These are phyloP conservation scores for Betta splendens DNA, from an alignment of 2,797 vertebrate species.

Conservation along the genomic window DNA sequence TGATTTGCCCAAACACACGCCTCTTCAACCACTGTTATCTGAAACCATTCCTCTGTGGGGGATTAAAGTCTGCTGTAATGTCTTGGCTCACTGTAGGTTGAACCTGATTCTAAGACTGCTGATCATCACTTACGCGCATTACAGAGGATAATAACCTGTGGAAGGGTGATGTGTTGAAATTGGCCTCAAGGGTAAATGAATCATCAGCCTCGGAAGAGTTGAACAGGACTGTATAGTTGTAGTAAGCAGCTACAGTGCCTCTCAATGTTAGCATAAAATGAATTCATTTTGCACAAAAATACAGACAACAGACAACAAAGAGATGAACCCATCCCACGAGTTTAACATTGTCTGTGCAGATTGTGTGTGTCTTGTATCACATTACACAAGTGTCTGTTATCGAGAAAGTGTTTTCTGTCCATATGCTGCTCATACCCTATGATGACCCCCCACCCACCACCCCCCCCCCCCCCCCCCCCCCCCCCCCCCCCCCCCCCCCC, in stretches of 20 bases:
- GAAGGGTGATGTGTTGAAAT: constrained; percentile 1
- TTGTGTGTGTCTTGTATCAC: constrained; percentile 1
- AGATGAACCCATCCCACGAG: too few relatives aligned
- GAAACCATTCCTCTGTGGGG: constrained; percentile 15
- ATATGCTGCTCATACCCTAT: constrained; percentile 17
- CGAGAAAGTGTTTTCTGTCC: constrained; percentile 47
- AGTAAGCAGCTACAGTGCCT: neutral
- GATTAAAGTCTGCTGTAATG: constrained; percentile 41
- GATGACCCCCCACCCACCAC: constrained; percentile 31
- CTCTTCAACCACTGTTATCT: constrained; percentile 19
- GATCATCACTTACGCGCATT: constrained; percentile 39
- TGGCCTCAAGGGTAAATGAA: constrained; percentile 12
- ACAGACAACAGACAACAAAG: too few relatives aligned
- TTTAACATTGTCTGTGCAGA: neutral
- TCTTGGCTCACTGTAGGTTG: constrained; percentile 3
- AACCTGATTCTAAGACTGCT: constrained; percentile 38
- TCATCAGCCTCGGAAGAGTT: constrained; percentile 15
- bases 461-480: too few relatives aligned
- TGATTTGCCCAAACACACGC: constrained; percentile 47
- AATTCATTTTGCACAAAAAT: too few relatives aligned
- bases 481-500: too few relatives aligned
- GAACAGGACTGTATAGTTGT: neutral
- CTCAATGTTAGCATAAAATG: too few relatives aligned
- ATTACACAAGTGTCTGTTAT: constrained; percentile 22
- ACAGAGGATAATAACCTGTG: constrained; percentile 42